A percentile compares a stretch with the other conserved stretches of the same genome.
phyloP scores from a whole-genome alignment of 2,113 vertebrate genomes.

The Synchiropus splendidus region DNA sequence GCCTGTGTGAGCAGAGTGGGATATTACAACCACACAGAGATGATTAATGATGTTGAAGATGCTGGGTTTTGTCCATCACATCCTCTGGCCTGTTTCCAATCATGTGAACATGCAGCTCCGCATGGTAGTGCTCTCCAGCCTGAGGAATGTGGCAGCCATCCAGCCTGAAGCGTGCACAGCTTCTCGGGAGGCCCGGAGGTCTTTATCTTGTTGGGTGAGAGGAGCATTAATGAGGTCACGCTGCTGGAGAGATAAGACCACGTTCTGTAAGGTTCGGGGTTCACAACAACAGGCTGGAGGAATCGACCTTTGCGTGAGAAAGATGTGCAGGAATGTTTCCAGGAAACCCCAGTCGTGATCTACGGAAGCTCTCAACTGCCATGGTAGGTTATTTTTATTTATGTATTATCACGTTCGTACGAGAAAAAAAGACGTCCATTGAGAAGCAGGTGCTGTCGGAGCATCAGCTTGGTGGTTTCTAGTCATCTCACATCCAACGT shows the following conservation, averaged over 20 bases:
- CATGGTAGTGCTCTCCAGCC: constrained; percentile 5
- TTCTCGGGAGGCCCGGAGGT: constrained; percentile 7
- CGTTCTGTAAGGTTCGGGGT: constrained; percentile 2
- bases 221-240: constrained; percentile 2
- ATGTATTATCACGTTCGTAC: no score
- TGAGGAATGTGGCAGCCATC: constrained; percentile 20
- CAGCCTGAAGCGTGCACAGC: constrained; percentile 2
- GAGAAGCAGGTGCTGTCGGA: no score
- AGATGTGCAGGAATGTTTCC: constrained; percentile 15
- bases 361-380: no score
- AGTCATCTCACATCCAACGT: no score
- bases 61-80: constrained; percentile 30
- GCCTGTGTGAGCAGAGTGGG: no score
- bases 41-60: constrained; percentile 14
- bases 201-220: constrained; percentile 2
- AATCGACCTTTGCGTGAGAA: constrained; percentile 24
- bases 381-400: no score
- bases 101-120: constrained; percentile 18
- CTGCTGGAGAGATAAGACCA: constrained; percentile 12
- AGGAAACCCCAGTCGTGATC: constrained; percentile 5
- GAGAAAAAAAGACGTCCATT: no score
- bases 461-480: no score
- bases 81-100: constrained; percentile 21
- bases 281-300: constrained; percentile 2
- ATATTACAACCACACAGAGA: constrained; percentile 1